Percentiles rank a stretch among this genome's conserved stretches.
Evolutionary conservation across 2,888 invertebrate species (phyloP).

Genomic region (Polydrusus tereticollis): DNA sequence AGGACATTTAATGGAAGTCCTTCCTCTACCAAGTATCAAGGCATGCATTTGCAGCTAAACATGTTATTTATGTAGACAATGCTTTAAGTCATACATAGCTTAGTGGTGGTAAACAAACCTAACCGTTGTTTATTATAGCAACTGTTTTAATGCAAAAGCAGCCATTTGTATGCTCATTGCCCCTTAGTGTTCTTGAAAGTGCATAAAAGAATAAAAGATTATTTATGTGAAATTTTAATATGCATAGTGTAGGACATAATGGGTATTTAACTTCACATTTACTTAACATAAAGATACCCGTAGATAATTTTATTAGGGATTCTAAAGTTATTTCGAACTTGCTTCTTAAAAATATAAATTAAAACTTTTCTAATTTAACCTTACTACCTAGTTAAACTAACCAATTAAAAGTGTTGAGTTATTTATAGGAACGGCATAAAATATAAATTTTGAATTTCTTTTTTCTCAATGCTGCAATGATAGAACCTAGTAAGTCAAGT

Average conservation of each 20-base stretch:
- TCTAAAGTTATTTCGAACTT: no score
- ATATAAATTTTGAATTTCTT: no score
- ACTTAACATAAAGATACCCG: no score
- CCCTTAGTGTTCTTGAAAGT: not conserved
- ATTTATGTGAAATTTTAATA: not conserved
- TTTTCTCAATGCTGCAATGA: no score
- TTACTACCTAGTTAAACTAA: no score
- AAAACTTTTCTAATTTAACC: no score
- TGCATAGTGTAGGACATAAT: not conserved
- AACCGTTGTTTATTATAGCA: not conserved
- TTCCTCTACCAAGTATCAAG: not conserved
- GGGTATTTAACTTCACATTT: not conserved
- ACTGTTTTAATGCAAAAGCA: not conserved
- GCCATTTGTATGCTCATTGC: not conserved
- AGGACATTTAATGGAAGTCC: not conserved
- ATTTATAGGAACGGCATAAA: no score
- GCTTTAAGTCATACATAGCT: conserved; percentile 2
- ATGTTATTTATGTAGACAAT: conserved; percentile 10
- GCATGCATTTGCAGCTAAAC: conserved; percentile 1
- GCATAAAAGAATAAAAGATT: not conserved
- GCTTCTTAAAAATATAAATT: no score
- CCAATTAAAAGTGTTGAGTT: no score
- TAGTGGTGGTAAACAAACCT: conserved; percentile 7
- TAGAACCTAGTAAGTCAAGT: no score
- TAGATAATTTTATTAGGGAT: no score